These are phyloP conservation scores for Anthrax anthrax DNA, from an alignment of 2,888 invertebrate genomes.

Conservation along the genomic window DNA sequence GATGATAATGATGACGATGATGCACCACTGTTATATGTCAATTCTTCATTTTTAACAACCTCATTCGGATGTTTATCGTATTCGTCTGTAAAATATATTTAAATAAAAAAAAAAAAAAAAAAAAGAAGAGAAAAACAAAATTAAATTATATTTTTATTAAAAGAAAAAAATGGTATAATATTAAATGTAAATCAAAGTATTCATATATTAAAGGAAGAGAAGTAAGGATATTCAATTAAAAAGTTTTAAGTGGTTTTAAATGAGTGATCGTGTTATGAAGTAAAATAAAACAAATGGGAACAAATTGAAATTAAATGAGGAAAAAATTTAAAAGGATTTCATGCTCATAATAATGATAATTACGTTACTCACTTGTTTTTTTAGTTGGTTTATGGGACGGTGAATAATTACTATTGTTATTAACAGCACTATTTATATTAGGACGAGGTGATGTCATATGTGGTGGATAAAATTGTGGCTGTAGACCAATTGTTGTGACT, in stretches of 20 bases:
- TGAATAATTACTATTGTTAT: conserved; percentile 24
- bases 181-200: too few species aligned
- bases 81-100: conserved; percentile 43
- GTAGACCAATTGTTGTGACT: conserved; percentile 16
- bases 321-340: too few species aligned
- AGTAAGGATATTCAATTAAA: too few species aligned
- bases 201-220: too few species aligned
- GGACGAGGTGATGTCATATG: conserved; percentile 20
- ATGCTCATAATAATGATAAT: background rate
- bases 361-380: conserved; percentile 41
- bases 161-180: background rate
- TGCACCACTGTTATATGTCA: conserved; percentile 52
- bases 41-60: conserved; percentile 83
- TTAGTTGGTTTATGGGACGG: conserved; percentile 47
- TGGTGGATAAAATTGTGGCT: conserved; percentile 21
- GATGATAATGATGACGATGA: conserved; percentile 10
- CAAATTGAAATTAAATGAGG: too few species aligned
- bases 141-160: background rate
- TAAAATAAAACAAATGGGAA: too few species aligned
- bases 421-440: conserved; percentile 22
- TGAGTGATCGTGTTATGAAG: too few species aligned
- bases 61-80: conserved; percentile 82
- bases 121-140: background rate
- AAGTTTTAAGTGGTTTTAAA: too few species aligned
- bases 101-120: background rate